These are phyloP conservation scores for Mola mola DNA, from an alignment of 2,113 vertebrate species.

Conservation along the genomic window DNA sequence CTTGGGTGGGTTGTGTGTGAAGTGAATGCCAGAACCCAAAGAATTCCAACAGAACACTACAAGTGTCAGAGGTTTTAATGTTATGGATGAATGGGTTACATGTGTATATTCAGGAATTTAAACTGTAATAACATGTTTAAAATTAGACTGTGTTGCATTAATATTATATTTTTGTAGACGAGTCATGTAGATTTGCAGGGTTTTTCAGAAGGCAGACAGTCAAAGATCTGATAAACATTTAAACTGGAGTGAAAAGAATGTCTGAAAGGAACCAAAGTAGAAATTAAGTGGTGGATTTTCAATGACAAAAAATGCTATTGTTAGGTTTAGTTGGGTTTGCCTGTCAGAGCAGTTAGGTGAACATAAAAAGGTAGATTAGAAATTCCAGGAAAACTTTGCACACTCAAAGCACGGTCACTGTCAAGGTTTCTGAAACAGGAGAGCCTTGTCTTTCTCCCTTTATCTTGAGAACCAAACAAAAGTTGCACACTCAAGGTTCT, in stretches of 20 bases:
- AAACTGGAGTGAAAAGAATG: neutral
- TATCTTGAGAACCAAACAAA: conserved; percentile 25
- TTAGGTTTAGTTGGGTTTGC: conserved; percentile 34
- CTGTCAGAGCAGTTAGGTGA: conserved; percentile 37
- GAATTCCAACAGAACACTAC: too few species aligned
- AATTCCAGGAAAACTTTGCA: conserved; percentile 32
- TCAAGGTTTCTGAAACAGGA: conserved; percentile 26
- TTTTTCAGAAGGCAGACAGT: too few species aligned
- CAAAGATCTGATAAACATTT: neutral
- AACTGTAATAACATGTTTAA: too few species aligned
- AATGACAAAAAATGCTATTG: conserved; percentile 20
- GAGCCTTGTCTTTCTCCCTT: conserved; percentile 41
- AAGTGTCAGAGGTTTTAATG: too few species aligned
- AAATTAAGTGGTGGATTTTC: neutral
- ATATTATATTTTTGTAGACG: neutral
- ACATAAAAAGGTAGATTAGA: conserved; percentile 54
- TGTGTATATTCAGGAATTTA: too few species aligned
- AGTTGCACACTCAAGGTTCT: conserved; percentile 18
- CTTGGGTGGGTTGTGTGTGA: too few species aligned
- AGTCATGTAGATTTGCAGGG: neutral
- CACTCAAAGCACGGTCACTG: conserved; percentile 21
- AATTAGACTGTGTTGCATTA: too few species aligned
- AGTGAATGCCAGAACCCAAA: too few species aligned
- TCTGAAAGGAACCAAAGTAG: conserved; percentile 1
- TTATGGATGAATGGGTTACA: too few species aligned